Evolutionary conservation across 1,140 invertebrate species (phyloP).

Genomic region (Charaxes varanes): DNA sequence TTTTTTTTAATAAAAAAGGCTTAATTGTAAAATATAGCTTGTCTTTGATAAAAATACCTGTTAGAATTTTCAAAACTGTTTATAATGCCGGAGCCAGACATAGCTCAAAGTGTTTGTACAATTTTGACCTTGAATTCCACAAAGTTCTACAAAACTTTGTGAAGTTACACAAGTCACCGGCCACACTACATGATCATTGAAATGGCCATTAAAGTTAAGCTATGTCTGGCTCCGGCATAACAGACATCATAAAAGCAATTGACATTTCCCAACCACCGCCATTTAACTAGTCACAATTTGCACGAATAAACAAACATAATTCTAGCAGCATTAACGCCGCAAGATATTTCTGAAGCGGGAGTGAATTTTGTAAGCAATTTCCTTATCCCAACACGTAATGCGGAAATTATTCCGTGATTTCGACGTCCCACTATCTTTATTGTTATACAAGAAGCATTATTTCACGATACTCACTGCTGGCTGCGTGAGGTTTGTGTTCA

Average conservation of each 20-base stretch:
- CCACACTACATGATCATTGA: too few relatives aligned
- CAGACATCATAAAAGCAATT: slow-evolving; percentile 6
- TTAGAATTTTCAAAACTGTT: too few relatives aligned
- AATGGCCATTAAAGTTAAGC: too few relatives aligned
- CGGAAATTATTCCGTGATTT: slow-evolving; percentile 37
- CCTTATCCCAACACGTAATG: slow-evolving; percentile 31
- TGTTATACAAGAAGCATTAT: slow-evolving; percentile 36
- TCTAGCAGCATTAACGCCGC: slow-evolving; percentile 19
- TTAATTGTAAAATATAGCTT: too few relatives aligned
- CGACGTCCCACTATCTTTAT: slow-evolving; percentile 33
- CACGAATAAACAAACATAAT: slow-evolving; percentile 24
- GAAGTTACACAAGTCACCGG: too few relatives aligned
- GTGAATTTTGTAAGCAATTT: slow-evolving; percentile 29
- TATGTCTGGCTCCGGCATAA: too few relatives aligned
- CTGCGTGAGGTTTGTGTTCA: slow-evolving; percentile 20
- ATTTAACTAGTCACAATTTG: slow-evolving; percentile 11
- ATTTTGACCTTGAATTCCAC: too few relatives aligned
- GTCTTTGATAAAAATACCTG: too few relatives aligned
- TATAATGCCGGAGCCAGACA: too few relatives aligned
- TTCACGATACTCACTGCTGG: slow-evolving; percentile 28
- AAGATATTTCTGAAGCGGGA: slow-evolving; percentile 21
- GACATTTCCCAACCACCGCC: slow-evolving; percentile 6
- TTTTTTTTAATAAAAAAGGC: too few relatives aligned
- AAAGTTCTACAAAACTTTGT: too few relatives aligned
- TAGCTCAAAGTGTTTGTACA: too few relatives aligned